These are phyloP conservation scores for Pogonocherus hispidulus DNA, from an alignment of 2,888 invertebrate genomes.

Conservation along the genomic window DNA sequence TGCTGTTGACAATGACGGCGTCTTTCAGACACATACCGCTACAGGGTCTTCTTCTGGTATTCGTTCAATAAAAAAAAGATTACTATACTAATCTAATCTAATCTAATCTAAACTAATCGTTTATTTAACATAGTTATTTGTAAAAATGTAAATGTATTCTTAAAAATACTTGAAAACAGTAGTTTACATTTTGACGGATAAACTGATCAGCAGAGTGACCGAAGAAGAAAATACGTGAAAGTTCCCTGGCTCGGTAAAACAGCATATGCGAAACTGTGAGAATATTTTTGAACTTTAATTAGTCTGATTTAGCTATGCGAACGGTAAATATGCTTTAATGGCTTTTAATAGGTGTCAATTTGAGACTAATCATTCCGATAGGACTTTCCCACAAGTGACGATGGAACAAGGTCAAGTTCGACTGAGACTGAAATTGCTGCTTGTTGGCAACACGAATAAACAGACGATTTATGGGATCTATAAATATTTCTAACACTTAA, in stretches of 20 bases:
- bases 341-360: constrained; percentile 13
- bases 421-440: background rate
- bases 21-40: no score
- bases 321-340: constrained; percentile 5
- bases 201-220: background rate
- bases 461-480: no score
- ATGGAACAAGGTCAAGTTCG: background rate
- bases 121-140: no score
- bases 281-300: background rate
- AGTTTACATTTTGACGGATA: background rate
- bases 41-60: no score
- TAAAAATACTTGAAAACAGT: background rate
- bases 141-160: background rate
- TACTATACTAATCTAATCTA: no score
- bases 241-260: background rate
- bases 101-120: no score
- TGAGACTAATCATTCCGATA: background rate
- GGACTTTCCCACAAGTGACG: constrained; percentile 3
- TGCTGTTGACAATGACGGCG: no score
- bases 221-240: background rate
- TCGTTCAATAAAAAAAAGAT: no score
- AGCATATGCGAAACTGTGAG: constrained; percentile 6
- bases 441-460: no score
- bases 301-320: background rate
- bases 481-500: no score